phyloP scores from a whole-genome alignment of 2,888 invertebrate genomes.

The Villa cingulata region DNA sequence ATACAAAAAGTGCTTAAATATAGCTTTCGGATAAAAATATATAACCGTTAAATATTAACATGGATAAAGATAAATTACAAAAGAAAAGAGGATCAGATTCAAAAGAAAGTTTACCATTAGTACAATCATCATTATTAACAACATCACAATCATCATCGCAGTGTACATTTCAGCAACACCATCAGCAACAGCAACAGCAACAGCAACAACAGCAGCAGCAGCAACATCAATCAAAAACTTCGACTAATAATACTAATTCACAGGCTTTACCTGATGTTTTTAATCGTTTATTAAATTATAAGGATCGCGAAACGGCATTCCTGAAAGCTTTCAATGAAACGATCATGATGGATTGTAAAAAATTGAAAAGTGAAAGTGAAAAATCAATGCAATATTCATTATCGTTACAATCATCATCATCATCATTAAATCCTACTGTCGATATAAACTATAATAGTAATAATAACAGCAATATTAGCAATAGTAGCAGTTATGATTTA shows the following conservation, averaged over 20 bases:
- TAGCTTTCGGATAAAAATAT: too few relatives aligned
- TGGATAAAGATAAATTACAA: constrained; percentile 10
- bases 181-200: too few relatives aligned
- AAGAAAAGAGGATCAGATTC: constrained; percentile 8
- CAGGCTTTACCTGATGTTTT: constrained; percentile 13
- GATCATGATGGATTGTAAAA: constrained; percentile 19
- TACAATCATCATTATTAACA: constrained; percentile 11
- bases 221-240: background rate
- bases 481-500: background rate
- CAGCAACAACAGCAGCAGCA: too few relatives aligned
- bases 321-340: constrained; percentile 23
- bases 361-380: constrained; percentile 12
- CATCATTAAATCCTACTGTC: background rate
- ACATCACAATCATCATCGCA: too few relatives aligned
- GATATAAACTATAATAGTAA: too few relatives aligned
- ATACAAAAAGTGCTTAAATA: too few relatives aligned
- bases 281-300: constrained; percentile 22
- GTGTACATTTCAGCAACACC: too few relatives aligned
- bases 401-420: background rate
- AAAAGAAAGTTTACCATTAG: constrained; percentile 10
- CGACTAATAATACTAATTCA: too few relatives aligned
- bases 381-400: constrained; percentile 1
- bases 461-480: background rate
- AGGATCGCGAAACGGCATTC: constrained; percentile 23
- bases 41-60: background rate